These are phyloP conservation scores for Taeniopygia guttata DNA, from an alignment of 2,797 vertebrate genomes.

Conservation along the genomic window DNA sequence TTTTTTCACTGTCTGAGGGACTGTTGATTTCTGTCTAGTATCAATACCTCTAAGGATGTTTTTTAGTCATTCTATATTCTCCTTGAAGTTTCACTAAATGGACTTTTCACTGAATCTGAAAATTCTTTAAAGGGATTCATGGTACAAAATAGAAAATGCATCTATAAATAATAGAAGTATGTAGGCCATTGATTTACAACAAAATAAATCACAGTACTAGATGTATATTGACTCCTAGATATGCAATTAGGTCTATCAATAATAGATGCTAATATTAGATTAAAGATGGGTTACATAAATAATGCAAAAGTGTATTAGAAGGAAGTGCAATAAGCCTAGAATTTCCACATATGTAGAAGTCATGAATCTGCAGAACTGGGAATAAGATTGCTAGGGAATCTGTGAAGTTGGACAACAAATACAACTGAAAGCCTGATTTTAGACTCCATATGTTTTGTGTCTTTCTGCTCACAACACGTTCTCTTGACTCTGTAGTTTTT, in stretches of 20 bases:
- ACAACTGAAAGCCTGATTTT: neutral
- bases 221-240: conserved; percentile 43
- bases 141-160: conserved; percentile 9
- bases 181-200: conserved; percentile 38
- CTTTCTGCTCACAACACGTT: neutral
- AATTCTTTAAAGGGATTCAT: neutral
- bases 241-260: conserved; percentile 50
- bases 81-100: neutral
- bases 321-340: neutral
- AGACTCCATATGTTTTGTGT: neutral
- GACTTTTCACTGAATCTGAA: neutral
- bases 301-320: conserved; percentile 33
- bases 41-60: neutral
- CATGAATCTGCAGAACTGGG: neutral
- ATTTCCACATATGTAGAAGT: neutral
- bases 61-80: neutral
- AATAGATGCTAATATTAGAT: conserved; percentile 46
- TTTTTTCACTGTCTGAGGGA: fast-evolving
- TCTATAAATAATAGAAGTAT: conserved; percentile 55
- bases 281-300: conserved; percentile 55
- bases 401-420: neutral
- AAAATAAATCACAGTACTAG: conserved; percentile 44
- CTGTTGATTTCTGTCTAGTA: neutral
- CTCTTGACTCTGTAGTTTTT: neutral
- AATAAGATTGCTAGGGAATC: neutral